Evolutionary conservation across 2,888 invertebrate species (phyloP).

Genomic region (Oxyteleia sp.): DNA sequence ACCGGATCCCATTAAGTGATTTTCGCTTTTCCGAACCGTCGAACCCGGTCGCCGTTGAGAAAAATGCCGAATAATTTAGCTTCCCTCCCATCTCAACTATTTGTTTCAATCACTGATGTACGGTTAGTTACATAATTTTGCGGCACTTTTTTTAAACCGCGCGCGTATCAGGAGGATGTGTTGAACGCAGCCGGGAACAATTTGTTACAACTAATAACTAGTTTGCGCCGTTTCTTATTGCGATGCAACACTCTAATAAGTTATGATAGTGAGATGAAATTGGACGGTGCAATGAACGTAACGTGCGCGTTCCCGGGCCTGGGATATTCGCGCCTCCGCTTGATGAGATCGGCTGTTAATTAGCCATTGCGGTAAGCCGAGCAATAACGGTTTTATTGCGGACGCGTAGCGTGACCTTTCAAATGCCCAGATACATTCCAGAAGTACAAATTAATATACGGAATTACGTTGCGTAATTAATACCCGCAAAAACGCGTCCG

Average conservation of each 20-base stretch:
- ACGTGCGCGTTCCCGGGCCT: constrained; percentile 36
- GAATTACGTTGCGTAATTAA: constrained; percentile 68
- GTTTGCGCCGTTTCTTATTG: constrained; percentile 69
- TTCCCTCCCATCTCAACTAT: not conserved
- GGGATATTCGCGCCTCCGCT: constrained; percentile 58
- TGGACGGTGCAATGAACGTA: constrained; percentile 68
- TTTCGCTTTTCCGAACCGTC: not conserved
- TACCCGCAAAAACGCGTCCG: constrained; percentile 48
- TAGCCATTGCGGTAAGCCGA: constrained; percentile 71
- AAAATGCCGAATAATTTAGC: constrained; percentile 7
- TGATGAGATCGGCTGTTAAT: constrained; percentile 73
- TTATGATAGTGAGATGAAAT: constrained; percentile 73
- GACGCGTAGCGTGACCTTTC: constrained; percentile 69
- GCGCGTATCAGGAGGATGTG: constrained; percentile 34
- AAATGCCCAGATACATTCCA: constrained; percentile 64
- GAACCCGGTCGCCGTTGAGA: not conserved
- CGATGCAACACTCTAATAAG: constrained; percentile 68
- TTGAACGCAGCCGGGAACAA: constrained; percentile 57
- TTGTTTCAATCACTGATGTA: constrained; percentile 13
- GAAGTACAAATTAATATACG: constrained; percentile 71
- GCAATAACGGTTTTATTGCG: constrained; percentile 73
- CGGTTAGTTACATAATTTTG: constrained; percentile 44
- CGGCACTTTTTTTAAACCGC: not conserved
- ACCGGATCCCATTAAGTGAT: not conserved
- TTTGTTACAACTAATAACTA: constrained; percentile 71